Percentiles rank a stretch among this genome's conserved stretches.
Evolutionary conservation across 2,888 invertebrate species (phyloP).

Genomic region (Drosophila villosipedis): DNA sequence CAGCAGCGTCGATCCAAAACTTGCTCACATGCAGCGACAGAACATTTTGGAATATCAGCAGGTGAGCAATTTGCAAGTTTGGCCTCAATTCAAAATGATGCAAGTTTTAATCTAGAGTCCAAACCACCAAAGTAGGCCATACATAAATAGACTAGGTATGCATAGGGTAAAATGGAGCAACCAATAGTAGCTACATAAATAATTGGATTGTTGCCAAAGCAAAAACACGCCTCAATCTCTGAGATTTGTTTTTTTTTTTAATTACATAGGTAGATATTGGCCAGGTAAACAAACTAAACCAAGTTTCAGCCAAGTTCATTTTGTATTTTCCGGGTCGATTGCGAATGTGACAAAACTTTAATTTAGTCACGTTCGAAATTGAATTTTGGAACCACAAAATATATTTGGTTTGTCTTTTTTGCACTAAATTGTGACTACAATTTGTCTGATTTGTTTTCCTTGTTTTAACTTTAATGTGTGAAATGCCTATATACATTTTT

Average conservation of each 20-base stretch:
- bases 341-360: too few relatives aligned
- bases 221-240: background rate
- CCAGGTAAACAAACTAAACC: too few relatives aligned
- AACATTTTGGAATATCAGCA: slow-evolving; percentile 85
- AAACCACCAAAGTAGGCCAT: too few relatives aligned
- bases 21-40: slow-evolving; percentile 84
- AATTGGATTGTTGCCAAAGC: background rate
- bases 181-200: background rate
- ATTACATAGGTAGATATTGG: too few relatives aligned
- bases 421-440: background rate
- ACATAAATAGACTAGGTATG: too few relatives aligned
- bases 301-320: too few relatives aligned
- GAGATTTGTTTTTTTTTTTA: too few relatives aligned
- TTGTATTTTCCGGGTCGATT: too few relatives aligned
- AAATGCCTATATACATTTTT: background rate
- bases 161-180: background rate
- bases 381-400: background rate
- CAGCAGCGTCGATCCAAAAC: slow-evolving; percentile 82
- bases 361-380: too few relatives aligned
- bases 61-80: slow-evolving; percentile 66
- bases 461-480: background rate
- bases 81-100: background rate
- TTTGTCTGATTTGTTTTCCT: background rate
- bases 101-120: too few relatives aligned
- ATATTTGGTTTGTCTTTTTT: background rate